A percentile compares a stretch with the other conserved stretches of the same genome.
phyloP scores from a whole-genome alignment of 1,140 invertebrate species.

The Pseudomyrmex gracilis region DNA sequence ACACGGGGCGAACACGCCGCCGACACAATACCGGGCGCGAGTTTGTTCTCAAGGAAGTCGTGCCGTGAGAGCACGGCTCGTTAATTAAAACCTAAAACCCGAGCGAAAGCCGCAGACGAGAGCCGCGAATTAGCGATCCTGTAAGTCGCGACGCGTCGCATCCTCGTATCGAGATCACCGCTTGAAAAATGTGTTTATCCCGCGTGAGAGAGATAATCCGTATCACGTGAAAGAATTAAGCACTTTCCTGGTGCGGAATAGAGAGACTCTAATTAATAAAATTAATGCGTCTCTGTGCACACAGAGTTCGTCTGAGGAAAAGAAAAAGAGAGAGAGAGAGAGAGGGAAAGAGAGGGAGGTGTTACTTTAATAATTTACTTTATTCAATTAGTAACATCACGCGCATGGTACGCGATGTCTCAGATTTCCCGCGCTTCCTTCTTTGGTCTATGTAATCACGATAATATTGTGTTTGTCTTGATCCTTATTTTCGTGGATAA shows the following conservation, averaged over 20 bases:
- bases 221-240: conserved; percentile 25
- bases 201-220: background rate
- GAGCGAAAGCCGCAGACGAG: conserved; percentile 65
- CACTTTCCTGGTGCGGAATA: background rate
- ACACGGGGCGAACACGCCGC: conserved; percentile 18
- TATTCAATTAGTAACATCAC: conserved; percentile 7
- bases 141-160: conserved; percentile 12
- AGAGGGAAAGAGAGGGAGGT: background rate
- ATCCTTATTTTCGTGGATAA: conserved; percentile 29
- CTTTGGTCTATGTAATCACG: background rate
- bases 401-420: background rate
- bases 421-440: conserved; percentile 11
- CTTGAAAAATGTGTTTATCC: conserved; percentile 1
- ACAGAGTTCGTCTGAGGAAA: background rate
- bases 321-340: too few relatives aligned
- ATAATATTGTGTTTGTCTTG: conserved; percentile 19
- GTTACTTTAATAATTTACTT: conserved; percentile 4
- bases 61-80: conserved; percentile 73
- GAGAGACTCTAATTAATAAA: conserved; percentile 18
- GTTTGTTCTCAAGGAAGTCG: conserved; percentile 75
- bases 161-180: background rate
- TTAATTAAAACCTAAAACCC: conserved; percentile 76
- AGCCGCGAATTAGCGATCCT: conserved; percentile 61
- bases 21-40: conserved; percentile 56
- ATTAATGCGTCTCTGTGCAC: background rate